phyloP scores from a whole-genome alignment of 1,140 invertebrate genomes.

The Pygmarrhopalites habei region DNA sequence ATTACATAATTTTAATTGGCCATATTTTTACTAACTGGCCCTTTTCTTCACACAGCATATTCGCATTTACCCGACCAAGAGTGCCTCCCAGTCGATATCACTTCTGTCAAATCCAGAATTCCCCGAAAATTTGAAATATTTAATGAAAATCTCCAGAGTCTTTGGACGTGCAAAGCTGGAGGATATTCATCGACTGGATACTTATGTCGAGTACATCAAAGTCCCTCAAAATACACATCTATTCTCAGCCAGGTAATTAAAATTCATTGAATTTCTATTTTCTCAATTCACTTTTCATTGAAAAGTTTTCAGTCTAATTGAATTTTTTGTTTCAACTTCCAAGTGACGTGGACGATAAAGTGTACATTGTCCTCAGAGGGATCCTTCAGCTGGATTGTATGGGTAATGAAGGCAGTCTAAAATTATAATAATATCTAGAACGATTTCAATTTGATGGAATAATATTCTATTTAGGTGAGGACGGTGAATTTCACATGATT shows the following conservation, averaged over 20 bases:
- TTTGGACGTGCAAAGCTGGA: neutral
- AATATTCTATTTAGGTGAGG: neutral
- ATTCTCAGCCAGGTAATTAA: too few species aligned
- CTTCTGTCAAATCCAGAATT: neutral
- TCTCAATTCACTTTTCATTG: too few species aligned
- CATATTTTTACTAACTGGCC: neutral
- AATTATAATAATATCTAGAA: too few species aligned
- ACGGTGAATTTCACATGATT: neutral
- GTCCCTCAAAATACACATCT: neutral
- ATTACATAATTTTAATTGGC: neutral
- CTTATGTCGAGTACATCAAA: neutral
- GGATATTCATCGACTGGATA: neutral
- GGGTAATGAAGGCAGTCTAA: too few species aligned
- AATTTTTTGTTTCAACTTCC: too few species aligned
- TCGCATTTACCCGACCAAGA: neutral
- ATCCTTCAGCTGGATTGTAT: neutral
- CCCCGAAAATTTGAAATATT: too few species aligned
- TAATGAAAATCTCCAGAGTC: neutral
- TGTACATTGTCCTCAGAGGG: neutral
- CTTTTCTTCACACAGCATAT: neutral
- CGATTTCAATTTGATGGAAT: too few species aligned
- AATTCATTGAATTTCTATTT: too few species aligned
- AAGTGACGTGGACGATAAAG: neutral
- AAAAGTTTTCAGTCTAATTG: too few species aligned
- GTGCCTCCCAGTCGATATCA: neutral